Evolutionary conservation across 2,888 invertebrate species (phyloP), one percentile per base, ranked within the genome.

Genomic region (Smittia sp.): DNA sequence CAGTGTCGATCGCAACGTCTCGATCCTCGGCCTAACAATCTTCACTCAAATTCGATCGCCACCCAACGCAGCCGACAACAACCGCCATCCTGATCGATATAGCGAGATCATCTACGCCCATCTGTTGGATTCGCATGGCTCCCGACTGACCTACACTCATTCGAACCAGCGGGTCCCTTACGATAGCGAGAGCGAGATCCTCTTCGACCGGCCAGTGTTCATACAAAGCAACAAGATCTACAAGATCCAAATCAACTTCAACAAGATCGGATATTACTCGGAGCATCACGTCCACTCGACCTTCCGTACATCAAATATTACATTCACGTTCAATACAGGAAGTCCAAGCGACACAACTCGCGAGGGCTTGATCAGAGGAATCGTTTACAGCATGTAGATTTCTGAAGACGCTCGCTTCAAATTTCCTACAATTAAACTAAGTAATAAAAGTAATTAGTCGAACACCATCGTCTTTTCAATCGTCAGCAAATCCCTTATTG

Each of bases 241-340:
- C 81, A 90, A 91, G 80, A 89, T 93, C 77, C 92, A 90, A 68
- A 90, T 93, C 25, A 91, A 91, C 58, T 88, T 93, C 82, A 92
- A 93, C 82, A 92, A 91, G 80, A 85, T 87, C 75, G 93, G 93
- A 13, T 90, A 90, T 87, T 93, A 93, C 82, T 92, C 92, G 4
- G 32, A 6, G n/a, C 27, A 69, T 25, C 25, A 20, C 13, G 69
- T 52, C 15, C 69, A 54, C 13, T 13, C 22, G 15, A 18, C 27
- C 18, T 41, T 69, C 1, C 20, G 52, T 9, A 18, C 25, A 1
- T 27, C 69, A 11, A 54, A 54, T 1, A 91, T 91, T 15, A 86
- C 87, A 79, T 93, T 93, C 82, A 87, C 87, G 79, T 93, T 92
- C 81, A 88, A 90, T 78, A 88, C 90, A 77, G 90, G 90, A 0